Conservation (phyloP, 2,888 invertebrate genomes). For the Entomobrya proxima region DNA sequence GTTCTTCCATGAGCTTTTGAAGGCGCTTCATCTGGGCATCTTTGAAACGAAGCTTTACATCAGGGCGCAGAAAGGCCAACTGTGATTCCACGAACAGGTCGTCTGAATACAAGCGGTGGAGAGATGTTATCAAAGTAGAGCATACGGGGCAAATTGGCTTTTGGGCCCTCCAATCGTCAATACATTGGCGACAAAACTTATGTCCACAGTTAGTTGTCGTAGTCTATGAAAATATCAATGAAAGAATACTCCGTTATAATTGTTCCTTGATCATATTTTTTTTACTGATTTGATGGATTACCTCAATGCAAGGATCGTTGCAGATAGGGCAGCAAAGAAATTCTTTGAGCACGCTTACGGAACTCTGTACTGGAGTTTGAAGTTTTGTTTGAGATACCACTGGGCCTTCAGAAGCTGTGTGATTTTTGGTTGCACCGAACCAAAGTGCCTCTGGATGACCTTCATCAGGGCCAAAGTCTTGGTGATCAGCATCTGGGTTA, state of each 20-base stretch:
- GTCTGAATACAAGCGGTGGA: conserved; percentile 44
- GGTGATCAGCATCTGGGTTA: no score
- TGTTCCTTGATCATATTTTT: neutral
- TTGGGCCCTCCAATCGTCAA: conserved; percentile 24
- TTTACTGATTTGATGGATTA: neutral
- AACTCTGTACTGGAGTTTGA: neutral
- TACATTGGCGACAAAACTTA: conserved; percentile 57
- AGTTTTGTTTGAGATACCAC: no score
- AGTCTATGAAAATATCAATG: conserved; percentile 28
- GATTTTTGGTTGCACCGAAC: neutral
- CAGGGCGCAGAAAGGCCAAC: neutral
- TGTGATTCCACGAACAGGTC: conserved; percentile 59
- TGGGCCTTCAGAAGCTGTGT: neutral
- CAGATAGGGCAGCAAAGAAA: conserved; percentile 55
- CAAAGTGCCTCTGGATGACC: neutral
- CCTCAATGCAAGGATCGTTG: conserved; percentile 51
- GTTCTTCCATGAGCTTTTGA: neutral
- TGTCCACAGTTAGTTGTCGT: conserved; percentile 62
- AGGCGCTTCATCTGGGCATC: conserved; percentile 8
- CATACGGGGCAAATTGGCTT: conserved; percentile 61
- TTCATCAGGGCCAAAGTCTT: neutral
- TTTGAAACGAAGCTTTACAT: conserved; percentile 16
- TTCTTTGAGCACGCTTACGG: conserved; percentile 2
- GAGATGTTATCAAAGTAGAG: conserved; percentile 39
- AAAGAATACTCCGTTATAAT: neutral